Evolutionary conservation across 2,888 invertebrate genomes (phyloP).

Genomic region (Pterostichus madidus): DNA sequence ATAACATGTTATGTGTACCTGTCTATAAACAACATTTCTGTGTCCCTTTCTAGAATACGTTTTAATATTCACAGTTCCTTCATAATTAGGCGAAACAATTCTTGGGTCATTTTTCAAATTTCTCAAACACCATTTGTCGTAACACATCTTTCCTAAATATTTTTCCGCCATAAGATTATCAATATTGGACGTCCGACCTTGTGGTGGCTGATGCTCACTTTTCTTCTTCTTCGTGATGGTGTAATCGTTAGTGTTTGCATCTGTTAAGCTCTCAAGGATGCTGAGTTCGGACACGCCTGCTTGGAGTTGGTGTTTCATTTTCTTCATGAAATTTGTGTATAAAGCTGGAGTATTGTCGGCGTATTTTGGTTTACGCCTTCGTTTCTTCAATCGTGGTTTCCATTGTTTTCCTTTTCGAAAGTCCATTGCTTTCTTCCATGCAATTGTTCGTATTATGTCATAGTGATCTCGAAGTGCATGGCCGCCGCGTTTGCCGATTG

Average conservation of each 20-base stretch:
- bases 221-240: slow-evolving; percentile 71
- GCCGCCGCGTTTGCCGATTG: slow-evolving; percentile 75
- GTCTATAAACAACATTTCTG: slow-evolving; percentile 74
- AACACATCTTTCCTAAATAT: slow-evolving; percentile 76
- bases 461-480: slow-evolving; percentile 75
- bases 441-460: slow-evolving; percentile 75
- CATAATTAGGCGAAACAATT: slow-evolving; percentile 75
- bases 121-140: slow-evolving; percentile 77
- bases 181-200: slow-evolving; percentile 75
- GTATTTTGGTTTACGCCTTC: slow-evolving; percentile 69
- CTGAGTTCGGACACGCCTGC: slow-evolving; percentile 67
- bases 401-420: slow-evolving; percentile 42
- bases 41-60: slow-evolving; percentile 73
- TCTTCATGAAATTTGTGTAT: slow-evolving; percentile 42
- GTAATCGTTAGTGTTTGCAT: slow-evolving; percentile 71
- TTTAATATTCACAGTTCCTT: slow-evolving; percentile 73
- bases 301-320: slow-evolving; percentile 13
- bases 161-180: slow-evolving; percentile 76
- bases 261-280: slow-evolving; percentile 73
- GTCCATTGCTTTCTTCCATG: slow-evolving; percentile 73
- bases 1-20: slow-evolving; percentile 70
- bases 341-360: slow-evolving; percentile 30
- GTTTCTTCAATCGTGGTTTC: slow-evolving; percentile 69
- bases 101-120: slow-evolving; percentile 72
- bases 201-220: slow-evolving; percentile 74